Conservation (phyloP, 2,113 vertebrate genomes). For the Spheniscus mendiculus region DNA sequence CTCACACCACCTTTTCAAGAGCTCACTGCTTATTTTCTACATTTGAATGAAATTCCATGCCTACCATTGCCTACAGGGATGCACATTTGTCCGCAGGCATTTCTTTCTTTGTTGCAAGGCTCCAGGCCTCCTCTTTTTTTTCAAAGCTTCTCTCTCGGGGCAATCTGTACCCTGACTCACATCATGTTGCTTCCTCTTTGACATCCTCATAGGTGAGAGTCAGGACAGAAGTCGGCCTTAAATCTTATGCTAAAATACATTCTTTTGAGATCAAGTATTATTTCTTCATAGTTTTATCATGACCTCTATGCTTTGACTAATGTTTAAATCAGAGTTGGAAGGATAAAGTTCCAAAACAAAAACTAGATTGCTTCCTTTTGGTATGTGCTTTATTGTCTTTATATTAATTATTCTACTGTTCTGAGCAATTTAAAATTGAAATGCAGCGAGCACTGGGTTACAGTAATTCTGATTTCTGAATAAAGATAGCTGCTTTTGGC, state of each 20-base stretch:
- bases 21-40: background rate
- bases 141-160: background rate
- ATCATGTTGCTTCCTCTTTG: background rate
- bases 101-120: background rate
- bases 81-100: background rate
- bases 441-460: background rate
- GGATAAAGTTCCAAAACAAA: background rate
- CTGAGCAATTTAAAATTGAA: background rate
- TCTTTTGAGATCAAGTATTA: background rate
- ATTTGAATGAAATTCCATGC: constrained; percentile 21
- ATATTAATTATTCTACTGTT: background rate
- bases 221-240: background rate
- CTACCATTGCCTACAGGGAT: background rate
- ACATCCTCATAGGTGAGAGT: background rate
- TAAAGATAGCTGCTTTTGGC: background rate
- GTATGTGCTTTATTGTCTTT: background rate
- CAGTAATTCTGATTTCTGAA: background rate
- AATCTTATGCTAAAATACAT: background rate
- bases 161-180: background rate
- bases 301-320: background rate
- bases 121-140: background rate
- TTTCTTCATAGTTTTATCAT: background rate
- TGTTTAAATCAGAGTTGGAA: background rate
- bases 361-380: background rate
- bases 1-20: background rate